A percentile compares a stretch with the other conserved stretches of the same genome.
phyloP scores from a whole-genome alignment of 2,888 invertebrate species.

The Latrodectus elegans region DNA sequence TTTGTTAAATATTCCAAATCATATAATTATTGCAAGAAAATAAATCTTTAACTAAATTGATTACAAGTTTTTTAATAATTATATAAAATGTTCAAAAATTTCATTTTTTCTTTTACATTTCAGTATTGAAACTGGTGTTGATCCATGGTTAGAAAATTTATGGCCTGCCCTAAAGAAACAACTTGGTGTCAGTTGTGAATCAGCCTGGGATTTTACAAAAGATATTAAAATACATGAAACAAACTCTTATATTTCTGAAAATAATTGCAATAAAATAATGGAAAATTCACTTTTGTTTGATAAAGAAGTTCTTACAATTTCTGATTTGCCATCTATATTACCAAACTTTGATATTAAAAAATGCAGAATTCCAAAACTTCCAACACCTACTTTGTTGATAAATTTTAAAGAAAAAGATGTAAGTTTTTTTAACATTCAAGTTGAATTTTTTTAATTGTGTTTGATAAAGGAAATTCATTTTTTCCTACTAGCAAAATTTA shows the following conservation, averaged over 20 bases:
- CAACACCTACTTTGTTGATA: conserved; percentile 22
- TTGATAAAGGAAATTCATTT: neutral
- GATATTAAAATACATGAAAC: neutral
- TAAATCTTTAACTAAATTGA: too few relatives aligned
- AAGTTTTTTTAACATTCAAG: conserved; percentile 4
- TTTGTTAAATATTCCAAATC: too few relatives aligned
- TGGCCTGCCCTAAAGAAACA: conserved; percentile 74
- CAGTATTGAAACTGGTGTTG: conserved; percentile 77
- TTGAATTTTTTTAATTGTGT: neutral
- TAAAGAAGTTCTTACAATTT: conserved; percentile 1
- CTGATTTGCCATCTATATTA: conserved; percentile 10
- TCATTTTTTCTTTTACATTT: conserved; percentile 10
- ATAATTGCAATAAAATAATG: neutral
- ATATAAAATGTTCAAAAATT: too few relatives aligned
- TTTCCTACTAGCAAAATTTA: too few relatives aligned
- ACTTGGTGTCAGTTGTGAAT: conserved; percentile 10
- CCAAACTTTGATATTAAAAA: conserved; percentile 24
- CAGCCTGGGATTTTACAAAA: neutral
- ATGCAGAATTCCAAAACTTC: conserved; percentile 34
- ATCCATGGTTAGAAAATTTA: conserved; percentile 78
- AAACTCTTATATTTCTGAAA: neutral
- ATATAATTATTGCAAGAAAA: too few relatives aligned
- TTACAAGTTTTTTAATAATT: too few relatives aligned
- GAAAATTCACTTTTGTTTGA: neutral
- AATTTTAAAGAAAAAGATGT: conserved; percentile 12